phyloP scores from a whole-genome alignment of 2,888 invertebrate genomes.

The Athalia rosae region DNA sequence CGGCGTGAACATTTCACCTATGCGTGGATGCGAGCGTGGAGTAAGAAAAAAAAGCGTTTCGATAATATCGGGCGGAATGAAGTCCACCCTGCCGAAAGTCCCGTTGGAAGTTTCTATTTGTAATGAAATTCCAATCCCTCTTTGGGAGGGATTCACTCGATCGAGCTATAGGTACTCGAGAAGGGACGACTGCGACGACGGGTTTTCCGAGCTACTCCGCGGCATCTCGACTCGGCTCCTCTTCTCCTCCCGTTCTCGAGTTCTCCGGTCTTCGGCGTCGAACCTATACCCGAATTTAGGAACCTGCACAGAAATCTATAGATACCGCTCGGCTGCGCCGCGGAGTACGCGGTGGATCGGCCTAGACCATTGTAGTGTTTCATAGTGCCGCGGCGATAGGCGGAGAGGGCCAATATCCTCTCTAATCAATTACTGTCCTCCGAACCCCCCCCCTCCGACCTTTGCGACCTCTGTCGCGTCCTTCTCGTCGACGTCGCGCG shows the following conservation, averaged over 20 bases:
- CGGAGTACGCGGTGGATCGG: background rate
- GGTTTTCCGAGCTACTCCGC: background rate
- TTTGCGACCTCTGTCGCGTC: conserved; percentile 20
- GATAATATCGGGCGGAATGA: conserved; percentile 1
- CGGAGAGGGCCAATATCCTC: conserved; percentile 42
- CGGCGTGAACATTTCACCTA: no score
- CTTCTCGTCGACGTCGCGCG: conserved; percentile 16
- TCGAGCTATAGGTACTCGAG: conserved; percentile 51
- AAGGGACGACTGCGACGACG: conserved; percentile 22
- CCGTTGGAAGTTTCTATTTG: conserved; percentile 36
- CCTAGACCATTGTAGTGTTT: conserved; percentile 31
- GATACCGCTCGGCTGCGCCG: conserved; percentile 45
- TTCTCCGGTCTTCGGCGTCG: background rate
- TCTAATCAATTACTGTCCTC: conserved; percentile 44
- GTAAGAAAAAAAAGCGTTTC: background rate
- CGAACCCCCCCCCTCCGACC: background rate
- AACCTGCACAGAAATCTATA: background rate
- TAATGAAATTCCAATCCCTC: conserved; percentile 44
- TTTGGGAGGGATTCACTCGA: conserved; percentile 49
- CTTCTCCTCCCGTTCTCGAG: background rate
- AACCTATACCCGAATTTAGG: background rate
- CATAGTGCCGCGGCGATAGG: conserved; percentile 12
- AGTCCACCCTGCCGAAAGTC: background rate
- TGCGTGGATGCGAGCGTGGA: background rate
- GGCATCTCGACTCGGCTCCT: background rate